Base-by-base conservation (phyloP, 2,797 vertebrate species). In the Glyptemys insculpta region DNA sequence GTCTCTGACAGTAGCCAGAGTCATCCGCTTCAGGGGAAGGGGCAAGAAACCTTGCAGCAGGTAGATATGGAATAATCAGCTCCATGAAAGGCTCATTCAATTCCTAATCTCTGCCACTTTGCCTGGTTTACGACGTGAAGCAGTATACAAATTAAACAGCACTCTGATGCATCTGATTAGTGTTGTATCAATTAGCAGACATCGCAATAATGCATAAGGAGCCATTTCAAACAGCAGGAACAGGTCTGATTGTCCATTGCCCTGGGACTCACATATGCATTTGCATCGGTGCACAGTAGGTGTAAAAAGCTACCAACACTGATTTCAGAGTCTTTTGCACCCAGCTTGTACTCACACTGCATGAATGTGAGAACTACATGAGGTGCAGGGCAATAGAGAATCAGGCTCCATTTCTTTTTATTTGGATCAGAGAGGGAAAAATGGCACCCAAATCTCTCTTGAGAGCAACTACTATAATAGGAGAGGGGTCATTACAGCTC, bases 61-160 rank as follows among this genome's bases (percentile, higher is more conserved):
- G 80, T 53, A 76, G 9, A 44, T 56, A 50, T 18, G 47, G 25
- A 37, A 81, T 57, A 90, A 59, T 81, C 41, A 37, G n/a, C 23
- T 27, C 6, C 37, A 31, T 37, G 6, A 88, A 91, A 85, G 27
- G 53, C 29, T 59, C 29, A 83, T 49, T 19, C n/a, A 68, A 5
- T 68, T 68, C 88, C 57, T 72, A 85, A 86, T 23, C 65, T 21
- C 19, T 62, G 25, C 44, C 57, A 57, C 14, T 56, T 82, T 72
- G 14, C 3, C 8, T 68, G 31, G 29, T 12, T 80, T 79, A 49
- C 65, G 34, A 16, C 49, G 53, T 52, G 68, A 44, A 86, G 91
- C 76, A 49, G 87, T 87, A 88, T 94, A 89, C 37, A 82, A 91
- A 87, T 80, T 76, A 87, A 94, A 96, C 76, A 16, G 31, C 83